A percentile compares a stretch with the other conserved stretches of the same genome.
These are phyloP conservation scores for Desoria tigrina DNA, from an alignment of 2,888 invertebrate species.

Conservation along the genomic window DNA sequence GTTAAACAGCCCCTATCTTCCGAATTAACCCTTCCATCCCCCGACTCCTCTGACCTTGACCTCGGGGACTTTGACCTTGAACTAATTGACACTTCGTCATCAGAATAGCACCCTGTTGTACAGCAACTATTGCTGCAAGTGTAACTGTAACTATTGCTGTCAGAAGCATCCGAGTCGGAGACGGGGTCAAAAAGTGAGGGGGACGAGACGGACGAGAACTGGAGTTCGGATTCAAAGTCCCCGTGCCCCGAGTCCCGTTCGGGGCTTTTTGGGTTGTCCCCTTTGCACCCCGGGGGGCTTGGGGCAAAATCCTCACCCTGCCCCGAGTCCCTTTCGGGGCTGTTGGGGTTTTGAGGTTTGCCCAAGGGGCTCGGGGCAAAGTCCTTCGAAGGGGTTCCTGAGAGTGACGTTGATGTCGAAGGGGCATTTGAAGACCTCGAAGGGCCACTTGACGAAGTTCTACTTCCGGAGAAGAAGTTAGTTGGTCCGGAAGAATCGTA, in stretches of 20 bases:
- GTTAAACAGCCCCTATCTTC: no score
- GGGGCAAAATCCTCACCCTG: not conserved
- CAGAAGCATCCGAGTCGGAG: conserved; percentile 28
- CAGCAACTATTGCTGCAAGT: conserved; percentile 40
- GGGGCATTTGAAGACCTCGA: conserved; percentile 18
- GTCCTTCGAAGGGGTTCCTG: conserved; percentile 16
- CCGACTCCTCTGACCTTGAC: not conserved
- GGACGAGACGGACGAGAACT: conserved; percentile 37
- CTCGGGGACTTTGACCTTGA: no score
- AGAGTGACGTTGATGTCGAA: conserved; percentile 16
- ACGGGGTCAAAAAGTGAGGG: conserved; percentile 40
- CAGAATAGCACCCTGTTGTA: conserved; percentile 30
- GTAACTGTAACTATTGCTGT: conserved; percentile 37
- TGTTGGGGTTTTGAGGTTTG: no score
- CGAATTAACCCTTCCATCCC: not conserved
- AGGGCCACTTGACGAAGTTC: conserved; percentile 7
- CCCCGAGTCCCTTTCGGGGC: not conserved
- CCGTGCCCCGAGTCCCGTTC: conserved; percentile 43
- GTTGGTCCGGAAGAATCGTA: conserved; percentile 28
- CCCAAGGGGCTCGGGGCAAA: not conserved
- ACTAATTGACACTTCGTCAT: conserved; percentile 20
- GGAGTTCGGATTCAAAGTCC: conserved; percentile 42
- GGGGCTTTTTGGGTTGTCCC: conserved; percentile 5
- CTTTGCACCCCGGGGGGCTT: not conserved
- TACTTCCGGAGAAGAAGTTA: conserved; percentile 1